phyloP scores from a whole-genome alignment of 1,140 invertebrate species.

The Drosophila nebulosa region DNA sequence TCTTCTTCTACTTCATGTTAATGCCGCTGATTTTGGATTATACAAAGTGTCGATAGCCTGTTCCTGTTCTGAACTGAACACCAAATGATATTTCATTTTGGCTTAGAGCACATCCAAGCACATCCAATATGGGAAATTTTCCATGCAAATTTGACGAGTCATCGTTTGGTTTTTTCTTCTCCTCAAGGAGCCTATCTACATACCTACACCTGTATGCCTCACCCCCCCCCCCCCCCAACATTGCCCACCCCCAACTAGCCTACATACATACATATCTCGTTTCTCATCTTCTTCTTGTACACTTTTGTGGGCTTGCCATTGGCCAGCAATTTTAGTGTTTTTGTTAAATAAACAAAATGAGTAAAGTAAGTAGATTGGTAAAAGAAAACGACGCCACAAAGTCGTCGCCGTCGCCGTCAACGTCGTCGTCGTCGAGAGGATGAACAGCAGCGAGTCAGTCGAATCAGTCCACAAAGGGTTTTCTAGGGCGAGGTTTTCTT shows the following conservation, averaged over 20 bases:
- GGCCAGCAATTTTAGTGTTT: not conserved
- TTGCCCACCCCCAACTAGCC: too few species aligned
- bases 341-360: not conserved
- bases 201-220: not conserved
- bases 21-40: not conserved
- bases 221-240: too few species aligned
- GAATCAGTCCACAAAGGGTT: not conserved
- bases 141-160: not conserved
- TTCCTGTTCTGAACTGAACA: not conserved
- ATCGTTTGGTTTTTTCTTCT: not conserved
- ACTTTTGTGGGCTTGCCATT: not conserved
- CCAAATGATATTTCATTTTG: not conserved
- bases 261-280: too few species aligned
- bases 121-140: not conserved
- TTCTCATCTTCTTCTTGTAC: not conserved
- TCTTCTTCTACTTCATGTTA: too few species aligned
- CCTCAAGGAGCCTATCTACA: not conserved
- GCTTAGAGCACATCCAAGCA: too few species aligned
- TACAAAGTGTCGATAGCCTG: not conserved
- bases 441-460: too few species aligned
- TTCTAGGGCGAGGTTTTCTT: not conserved
- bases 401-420: too few species aligned
- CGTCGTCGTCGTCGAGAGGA: too few species aligned
- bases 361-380: not conserved
- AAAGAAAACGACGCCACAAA: conserved; percentile 1